Evolutionary conservation across 2,797 vertebrate species (phyloP).

Genomic region (Sebastes aleutianus): DNA sequence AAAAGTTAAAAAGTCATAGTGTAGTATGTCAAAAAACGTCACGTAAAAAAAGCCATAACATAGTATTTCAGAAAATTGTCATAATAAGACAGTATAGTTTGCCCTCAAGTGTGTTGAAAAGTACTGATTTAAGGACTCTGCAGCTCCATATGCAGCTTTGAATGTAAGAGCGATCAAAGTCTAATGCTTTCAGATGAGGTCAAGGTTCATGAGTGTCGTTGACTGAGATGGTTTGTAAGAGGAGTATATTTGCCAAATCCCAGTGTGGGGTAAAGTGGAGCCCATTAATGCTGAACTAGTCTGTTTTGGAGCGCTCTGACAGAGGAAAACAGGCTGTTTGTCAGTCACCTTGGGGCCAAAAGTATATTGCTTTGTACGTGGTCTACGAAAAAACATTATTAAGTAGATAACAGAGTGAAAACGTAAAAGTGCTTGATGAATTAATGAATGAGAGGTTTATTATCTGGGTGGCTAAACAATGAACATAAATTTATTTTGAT

Average conservation of each 20-base stretch:
- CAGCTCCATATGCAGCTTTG: constrained; percentile 16
- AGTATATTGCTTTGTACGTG: constrained; percentile 21
- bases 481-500: not conserved
- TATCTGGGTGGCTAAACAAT: not conserved
- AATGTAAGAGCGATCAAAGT: constrained; percentile 16
- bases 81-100: not conserved
- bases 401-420: not conserved
- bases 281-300: constrained; percentile 31
- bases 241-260: constrained; percentile 41
- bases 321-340: constrained; percentile 27
- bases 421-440: not conserved
- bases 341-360: constrained; percentile 20
- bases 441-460: not conserved
- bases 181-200: constrained; percentile 39
- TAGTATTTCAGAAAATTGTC: not conserved
- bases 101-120: constrained; percentile 37
- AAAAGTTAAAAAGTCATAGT: too few relatives aligned
- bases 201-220: constrained; percentile 52
- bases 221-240: constrained; percentile 37
- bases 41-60: not conserved
- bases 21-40: not conserved
- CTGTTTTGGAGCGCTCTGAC: constrained; percentile 36
- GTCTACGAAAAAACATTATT: constrained; percentile 16
- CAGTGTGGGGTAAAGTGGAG: constrained; percentile 33
- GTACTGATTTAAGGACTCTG: constrained; percentile 38